Conservation (phyloP, 2,888 invertebrate species). For the Sesia apiformis region DNA sequence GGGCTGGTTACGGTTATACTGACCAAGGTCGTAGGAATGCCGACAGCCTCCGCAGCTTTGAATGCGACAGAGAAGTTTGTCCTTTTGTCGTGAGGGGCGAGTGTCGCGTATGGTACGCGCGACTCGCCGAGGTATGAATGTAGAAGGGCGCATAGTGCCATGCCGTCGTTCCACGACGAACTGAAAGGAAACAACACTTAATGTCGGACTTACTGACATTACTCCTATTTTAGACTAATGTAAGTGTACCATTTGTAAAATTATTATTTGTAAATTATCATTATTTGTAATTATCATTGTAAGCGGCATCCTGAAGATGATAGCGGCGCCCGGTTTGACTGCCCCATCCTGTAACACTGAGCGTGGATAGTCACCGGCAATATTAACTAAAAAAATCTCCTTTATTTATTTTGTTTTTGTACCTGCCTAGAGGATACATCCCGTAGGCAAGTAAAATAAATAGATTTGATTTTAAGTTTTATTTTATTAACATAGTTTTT, state of each 20-base stretch:
- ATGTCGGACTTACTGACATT: background rate
- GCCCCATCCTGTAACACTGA: too few species aligned
- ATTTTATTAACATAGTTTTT: too few species aligned
- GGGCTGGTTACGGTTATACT: slow-evolving; percentile 12
- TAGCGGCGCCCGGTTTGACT: too few species aligned
- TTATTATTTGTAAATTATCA: too few species aligned
- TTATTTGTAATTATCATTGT: background rate
- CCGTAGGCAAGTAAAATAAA: too few species aligned
- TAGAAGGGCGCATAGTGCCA: slow-evolving; percentile 93
- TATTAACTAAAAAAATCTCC: too few species aligned
- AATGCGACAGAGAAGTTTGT: slow-evolving; percentile 94
- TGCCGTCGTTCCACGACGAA: slow-evolving; percentile 96
- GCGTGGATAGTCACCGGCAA: too few species aligned
- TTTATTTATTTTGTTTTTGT: too few species aligned
- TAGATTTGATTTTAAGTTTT: too few species aligned
- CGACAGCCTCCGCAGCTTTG: slow-evolving; percentile 92
- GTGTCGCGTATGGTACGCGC: slow-evolving; percentile 85
- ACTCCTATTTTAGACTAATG: too few species aligned
- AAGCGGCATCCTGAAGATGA: background rate
- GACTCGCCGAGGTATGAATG: slow-evolving; percentile 91
- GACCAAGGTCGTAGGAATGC: slow-evolving; percentile 91
- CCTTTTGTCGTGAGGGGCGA: slow-evolving; percentile 86
- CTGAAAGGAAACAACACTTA: slow-evolving; percentile 18
- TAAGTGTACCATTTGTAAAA: too few species aligned
- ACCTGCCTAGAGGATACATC: too few species aligned